Evolutionary conservation across 2,797 vertebrate genomes (phyloP).

Genomic region (Platalea minor): DNA sequence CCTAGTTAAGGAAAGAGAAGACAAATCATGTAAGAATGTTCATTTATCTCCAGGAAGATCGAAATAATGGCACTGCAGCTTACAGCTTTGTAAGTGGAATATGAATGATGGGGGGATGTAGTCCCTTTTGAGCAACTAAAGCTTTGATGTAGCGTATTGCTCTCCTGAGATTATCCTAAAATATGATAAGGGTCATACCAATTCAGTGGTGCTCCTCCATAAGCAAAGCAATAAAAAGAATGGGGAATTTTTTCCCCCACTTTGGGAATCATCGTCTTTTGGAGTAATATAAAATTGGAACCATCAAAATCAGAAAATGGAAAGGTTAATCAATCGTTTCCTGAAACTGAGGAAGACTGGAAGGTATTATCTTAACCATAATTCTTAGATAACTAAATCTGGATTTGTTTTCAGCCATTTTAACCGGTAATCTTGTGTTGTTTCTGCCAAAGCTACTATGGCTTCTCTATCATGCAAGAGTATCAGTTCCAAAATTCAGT

Average conservation of each 20-base stretch:
- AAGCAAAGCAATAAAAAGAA: conserved; percentile 4
- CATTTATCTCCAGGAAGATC: conserved; percentile 31
- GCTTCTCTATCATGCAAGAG: neutral
- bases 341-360: neutral
- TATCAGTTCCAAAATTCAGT: neutral
- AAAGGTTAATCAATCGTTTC: conserved; percentile 3
- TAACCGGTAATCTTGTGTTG: neutral
- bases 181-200: neutral
- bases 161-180: conserved; percentile 21
- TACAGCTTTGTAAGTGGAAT: conserved; percentile 20
- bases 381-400: conserved; percentile 16
- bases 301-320: neutral
- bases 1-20: neutral
- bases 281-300: neutral
- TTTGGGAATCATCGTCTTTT: neutral
- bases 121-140: conserved; percentile 14
- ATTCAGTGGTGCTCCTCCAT: neutral
- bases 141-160: neutral
- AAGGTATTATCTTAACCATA: neutral
- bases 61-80: conserved; percentile 1
- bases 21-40: neutral
- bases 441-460: neutral
- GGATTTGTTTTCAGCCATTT: conserved; percentile 33
- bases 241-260: neutral
- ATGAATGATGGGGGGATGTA: neutral